phyloP scores from a whole-genome alignment of 64 coral and sea anemone species.

The Trachythela sp. region DNA sequence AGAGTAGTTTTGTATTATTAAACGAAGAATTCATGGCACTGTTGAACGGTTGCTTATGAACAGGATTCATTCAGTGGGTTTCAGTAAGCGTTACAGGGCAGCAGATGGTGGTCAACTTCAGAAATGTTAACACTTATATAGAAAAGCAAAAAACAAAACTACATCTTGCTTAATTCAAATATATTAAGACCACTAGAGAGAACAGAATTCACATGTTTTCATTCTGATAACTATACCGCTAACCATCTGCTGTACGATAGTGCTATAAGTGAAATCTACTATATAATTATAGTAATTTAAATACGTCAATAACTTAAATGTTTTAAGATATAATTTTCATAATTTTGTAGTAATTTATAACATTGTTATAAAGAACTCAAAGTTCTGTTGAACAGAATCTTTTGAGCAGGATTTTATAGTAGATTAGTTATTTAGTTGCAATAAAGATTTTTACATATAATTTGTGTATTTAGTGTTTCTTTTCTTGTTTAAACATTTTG shows the following conservation, averaged over 20 bases:
- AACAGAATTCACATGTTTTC: too few species aligned
- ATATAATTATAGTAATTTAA: not conserved
- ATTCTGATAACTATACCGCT: too few species aligned
- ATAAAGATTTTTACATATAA: not conserved
- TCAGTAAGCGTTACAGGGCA: too few species aligned
- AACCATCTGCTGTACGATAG: too few species aligned
- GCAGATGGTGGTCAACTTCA: too few species aligned
- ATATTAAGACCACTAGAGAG: too few species aligned
- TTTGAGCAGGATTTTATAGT: not conserved
- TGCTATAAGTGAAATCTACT: too few species aligned
- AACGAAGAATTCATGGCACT: not conserved
- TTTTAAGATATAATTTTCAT: not conserved
- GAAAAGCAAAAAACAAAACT: too few species aligned
- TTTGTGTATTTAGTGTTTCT: not conserved
- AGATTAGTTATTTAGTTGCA: not conserved
- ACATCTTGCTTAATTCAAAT: too few species aligned
- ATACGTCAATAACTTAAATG: not conserved
- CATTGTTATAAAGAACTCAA: not conserved
- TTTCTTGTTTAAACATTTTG: too few species aligned
- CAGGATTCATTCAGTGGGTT: not conserved
- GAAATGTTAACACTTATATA: too few species aligned
- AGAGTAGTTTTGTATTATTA: not conserved
- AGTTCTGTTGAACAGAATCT: not conserved
- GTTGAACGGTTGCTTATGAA: not conserved
- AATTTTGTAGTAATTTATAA: slow-evolving; percentile 4